Conservation (phyloP, 2,888 invertebrate genomes). For the Ophraella communa region DNA sequence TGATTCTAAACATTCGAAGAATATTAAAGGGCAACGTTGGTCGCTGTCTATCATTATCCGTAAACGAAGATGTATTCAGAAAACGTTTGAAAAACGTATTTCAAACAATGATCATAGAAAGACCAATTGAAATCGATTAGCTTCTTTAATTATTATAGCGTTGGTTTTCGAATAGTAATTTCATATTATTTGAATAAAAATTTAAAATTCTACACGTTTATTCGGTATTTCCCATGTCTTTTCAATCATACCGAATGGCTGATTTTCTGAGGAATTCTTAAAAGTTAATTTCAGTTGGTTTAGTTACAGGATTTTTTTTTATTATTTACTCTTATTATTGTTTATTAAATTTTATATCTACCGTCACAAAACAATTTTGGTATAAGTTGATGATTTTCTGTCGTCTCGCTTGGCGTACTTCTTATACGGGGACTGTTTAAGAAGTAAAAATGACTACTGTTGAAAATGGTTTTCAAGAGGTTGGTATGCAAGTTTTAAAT, state of each 20-base stretch:
- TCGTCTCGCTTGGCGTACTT: background rate
- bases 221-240: conserved; percentile 23
- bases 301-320: background rate
- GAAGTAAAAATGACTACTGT: too few relatives aligned
- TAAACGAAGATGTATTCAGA: too few relatives aligned
- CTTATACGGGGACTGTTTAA: background rate
- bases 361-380: background rate
- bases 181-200: conserved; percentile 21
- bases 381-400: background rate
- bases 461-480: too few relatives aligned
- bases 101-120: background rate
- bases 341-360: background rate
- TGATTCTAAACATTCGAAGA: too few relatives aligned
- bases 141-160: conserved; percentile 17
- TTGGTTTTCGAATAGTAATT: conserved; percentile 21
- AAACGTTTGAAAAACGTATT: background rate
- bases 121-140: conserved; percentile 19
- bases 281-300: background rate
- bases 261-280: conserved; percentile 1
- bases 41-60: too few relatives aligned
- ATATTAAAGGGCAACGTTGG: too few relatives aligned
- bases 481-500: too few relatives aligned
- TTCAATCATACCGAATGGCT: conserved; percentile 19
- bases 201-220: conserved; percentile 22
- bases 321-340: background rate